Evolutionary conservation across 1,140 invertebrate genomes (phyloP).

Genomic region (Cotesia chilonis): DNA sequence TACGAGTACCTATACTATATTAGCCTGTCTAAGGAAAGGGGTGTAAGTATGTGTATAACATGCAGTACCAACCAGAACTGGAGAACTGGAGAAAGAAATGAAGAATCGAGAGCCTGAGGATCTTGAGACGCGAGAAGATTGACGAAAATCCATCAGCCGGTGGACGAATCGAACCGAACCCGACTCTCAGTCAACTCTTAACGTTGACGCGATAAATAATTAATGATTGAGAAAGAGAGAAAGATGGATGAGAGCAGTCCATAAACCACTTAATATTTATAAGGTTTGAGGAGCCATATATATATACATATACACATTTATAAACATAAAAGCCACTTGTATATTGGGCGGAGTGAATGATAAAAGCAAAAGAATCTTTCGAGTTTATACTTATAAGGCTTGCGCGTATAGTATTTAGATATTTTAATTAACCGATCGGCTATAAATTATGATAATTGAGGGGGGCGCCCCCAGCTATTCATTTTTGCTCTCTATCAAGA

Average conservation of each 20-base stretch:
- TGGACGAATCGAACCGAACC: constrained; percentile 42
- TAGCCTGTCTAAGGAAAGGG: too few species aligned
- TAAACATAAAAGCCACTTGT: constrained; percentile 12
- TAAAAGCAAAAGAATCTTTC: constrained; percentile 26
- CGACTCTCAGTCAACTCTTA: constrained; percentile 41
- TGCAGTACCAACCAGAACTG: constrained; percentile 4
- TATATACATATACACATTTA: constrained; percentile 17
- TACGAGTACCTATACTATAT: too few species aligned
- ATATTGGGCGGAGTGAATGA: constrained; percentile 11
- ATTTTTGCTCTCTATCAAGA: constrained; percentile 30
- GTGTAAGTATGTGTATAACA: too few species aligned
- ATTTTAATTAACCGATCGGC: constrained; percentile 62
- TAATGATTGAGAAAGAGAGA: constrained; percentile 53
- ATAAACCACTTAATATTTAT: constrained; percentile 63
- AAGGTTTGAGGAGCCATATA: constrained; percentile 48
- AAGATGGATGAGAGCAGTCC: constrained; percentile 38
- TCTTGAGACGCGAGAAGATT: constrained; percentile 38
- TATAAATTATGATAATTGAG: constrained; percentile 63
- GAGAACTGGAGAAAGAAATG: constrained; percentile 6
- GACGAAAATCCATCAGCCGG: constrained; percentile 43
- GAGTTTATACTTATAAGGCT: constrained; percentile 39
- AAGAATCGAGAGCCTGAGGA: neutral
- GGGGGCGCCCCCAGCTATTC: constrained; percentile 23
- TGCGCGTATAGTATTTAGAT: constrained; percentile 56
- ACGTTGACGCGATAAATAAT: constrained; percentile 63